Conservation (phyloP, 2,888 invertebrate species). For the Siphlonurus alternatus region DNA sequence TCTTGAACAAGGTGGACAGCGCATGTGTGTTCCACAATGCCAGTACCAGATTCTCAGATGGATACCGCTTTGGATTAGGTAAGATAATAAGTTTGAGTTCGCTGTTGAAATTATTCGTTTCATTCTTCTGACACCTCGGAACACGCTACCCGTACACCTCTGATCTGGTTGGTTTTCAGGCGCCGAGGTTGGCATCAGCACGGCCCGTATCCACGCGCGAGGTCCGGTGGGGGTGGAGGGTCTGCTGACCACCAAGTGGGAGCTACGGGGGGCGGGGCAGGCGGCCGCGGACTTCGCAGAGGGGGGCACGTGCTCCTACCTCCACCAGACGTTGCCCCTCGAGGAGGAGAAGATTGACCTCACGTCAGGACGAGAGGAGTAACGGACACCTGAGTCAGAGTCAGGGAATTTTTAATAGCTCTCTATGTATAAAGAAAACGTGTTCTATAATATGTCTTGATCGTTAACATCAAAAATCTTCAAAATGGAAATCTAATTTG, state of each 20-base stretch:
- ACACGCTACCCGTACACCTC: too few species aligned
- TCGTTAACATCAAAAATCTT: too few species aligned
- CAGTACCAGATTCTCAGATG: slow-evolving; percentile 90
- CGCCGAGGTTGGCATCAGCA: slow-evolving; percentile 80
- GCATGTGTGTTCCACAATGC: slow-evolving; percentile 98
- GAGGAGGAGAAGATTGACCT: not conserved
- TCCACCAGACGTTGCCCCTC: slow-evolving; percentile 51
- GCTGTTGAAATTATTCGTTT: too few species aligned
- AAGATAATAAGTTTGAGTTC: too few species aligned
- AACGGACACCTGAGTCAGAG: too few species aligned
- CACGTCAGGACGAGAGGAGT: too few species aligned
- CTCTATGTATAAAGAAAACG: too few species aligned
- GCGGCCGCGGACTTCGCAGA: slow-evolving; percentile 80
- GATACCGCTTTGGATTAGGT: slow-evolving; percentile 88
- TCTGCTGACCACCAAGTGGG: slow-evolving; percentile 93
- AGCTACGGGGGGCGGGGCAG: slow-evolving; percentile 78
- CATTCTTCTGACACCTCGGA: too few species aligned
- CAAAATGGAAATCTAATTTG: too few species aligned
- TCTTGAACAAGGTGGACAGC: slow-evolving; percentile 79
- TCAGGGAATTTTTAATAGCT: too few species aligned
- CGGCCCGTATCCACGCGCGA: slow-evolving; percentile 68
- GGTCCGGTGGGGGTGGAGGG: slow-evolving; percentile 99
- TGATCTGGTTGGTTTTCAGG: too few species aligned
- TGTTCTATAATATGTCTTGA: too few species aligned
- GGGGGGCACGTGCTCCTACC: slow-evolving; percentile 50